Evolutionary conservation across 2,888 invertebrate species (phyloP).

Genomic region (Caprella mutica): DNA sequence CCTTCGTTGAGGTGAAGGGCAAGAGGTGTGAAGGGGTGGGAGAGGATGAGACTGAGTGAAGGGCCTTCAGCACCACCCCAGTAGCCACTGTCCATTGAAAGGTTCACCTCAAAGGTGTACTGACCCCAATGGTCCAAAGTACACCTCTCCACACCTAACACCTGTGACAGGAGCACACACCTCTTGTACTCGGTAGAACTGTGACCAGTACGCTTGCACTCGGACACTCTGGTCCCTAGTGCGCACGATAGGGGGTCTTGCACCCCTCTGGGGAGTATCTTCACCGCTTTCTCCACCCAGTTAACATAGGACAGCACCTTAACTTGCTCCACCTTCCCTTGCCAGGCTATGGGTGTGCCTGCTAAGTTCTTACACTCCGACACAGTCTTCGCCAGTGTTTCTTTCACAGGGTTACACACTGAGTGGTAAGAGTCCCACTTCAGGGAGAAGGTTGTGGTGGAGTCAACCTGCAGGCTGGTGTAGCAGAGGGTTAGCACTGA

Average conservation of each 20-base stretch:
- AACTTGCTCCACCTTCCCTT: conserved; percentile 1
- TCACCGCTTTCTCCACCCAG: background rate
- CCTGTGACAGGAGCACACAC: background rate
- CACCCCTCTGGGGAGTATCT: background rate
- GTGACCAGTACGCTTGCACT: background rate
- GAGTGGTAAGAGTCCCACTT: too few species aligned
- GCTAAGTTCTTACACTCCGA: background rate
- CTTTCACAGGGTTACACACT: too few species aligned
- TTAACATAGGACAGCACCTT: background rate
- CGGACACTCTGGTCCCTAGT: background rate
- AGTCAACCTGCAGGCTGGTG: too few species aligned
- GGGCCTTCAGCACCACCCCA: too few species aligned
- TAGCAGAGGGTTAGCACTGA: too few species aligned
- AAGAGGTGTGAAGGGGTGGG: too few species aligned
- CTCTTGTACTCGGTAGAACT: background rate
- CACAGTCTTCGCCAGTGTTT: background rate
- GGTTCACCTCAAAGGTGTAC: background rate
- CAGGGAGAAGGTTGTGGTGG: too few species aligned
- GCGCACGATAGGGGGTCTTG: background rate
- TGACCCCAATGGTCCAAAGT: background rate
- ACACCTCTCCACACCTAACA: background rate
- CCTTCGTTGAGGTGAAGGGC: too few species aligned
- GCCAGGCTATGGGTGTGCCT: background rate
- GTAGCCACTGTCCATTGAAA: background rate
- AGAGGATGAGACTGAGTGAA: too few species aligned